phyloP scores from a whole-genome alignment of 1,140 invertebrate genomes.

The Aphaenogaster rudis region DNA sequence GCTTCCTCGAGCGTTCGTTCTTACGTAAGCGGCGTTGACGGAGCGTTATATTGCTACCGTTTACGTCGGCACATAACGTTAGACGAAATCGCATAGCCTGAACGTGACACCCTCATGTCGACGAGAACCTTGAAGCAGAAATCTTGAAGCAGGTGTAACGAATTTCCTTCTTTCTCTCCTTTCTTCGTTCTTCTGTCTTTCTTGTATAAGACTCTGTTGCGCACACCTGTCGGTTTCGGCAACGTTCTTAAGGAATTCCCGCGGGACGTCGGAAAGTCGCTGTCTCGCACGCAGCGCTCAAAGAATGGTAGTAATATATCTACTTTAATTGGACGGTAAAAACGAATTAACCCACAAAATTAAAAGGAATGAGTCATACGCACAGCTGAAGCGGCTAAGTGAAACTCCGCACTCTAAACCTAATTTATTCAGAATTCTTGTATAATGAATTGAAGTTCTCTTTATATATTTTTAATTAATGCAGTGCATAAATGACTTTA shows the following conservation, averaged over 20 bases:
- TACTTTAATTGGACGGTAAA: not conserved
- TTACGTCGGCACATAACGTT: conserved; percentile 55
- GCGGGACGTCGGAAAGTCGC: not conserved
- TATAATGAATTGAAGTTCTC: not conserved
- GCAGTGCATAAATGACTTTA: not conserved
- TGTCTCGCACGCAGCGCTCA: not conserved
- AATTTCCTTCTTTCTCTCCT: conserved; percentile 45
- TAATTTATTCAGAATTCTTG: conserved; percentile 6
- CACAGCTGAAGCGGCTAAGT: not conserved
- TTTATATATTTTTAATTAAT: not conserved
- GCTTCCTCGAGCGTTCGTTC: conserved; percentile 13
- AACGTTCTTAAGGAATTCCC: conserved; percentile 56
- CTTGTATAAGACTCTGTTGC: not conserved
- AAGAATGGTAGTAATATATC: conserved; percentile 5
- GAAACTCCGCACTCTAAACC: not conserved
- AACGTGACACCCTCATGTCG: conserved; percentile 12
- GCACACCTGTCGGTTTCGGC: conserved; percentile 58
- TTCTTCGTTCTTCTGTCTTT: conserved; percentile 10
- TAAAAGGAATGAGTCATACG: not conserved
- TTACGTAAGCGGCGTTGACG: conserved; percentile 57
- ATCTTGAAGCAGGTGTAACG: conserved; percentile 61
- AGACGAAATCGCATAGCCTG: conserved; percentile 20
- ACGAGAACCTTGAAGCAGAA: conserved; percentile 42
- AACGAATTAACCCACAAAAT: not conserved
- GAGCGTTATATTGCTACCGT: conserved; percentile 52